A percentile compares a stretch with the other conserved stretches of the same genome.
Evolutionary conservation across 2,113 vertebrate species (phyloP).

Genomic region (Cephalopterus ornatus): DNA sequence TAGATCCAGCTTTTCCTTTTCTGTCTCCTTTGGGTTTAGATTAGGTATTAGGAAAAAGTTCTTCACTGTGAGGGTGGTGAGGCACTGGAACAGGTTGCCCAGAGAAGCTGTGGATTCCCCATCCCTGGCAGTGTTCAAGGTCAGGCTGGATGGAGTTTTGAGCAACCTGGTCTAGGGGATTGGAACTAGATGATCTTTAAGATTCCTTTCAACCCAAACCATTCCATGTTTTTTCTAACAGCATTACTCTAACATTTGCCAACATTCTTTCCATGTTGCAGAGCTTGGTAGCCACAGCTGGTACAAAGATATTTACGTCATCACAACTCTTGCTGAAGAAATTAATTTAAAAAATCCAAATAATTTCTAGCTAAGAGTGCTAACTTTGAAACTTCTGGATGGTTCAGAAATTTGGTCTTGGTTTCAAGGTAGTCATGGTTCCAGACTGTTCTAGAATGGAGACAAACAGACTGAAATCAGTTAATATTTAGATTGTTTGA

Average conservation of each 20-base stretch:
- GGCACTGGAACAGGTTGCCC: neutral
- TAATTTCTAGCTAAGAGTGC: neutral
- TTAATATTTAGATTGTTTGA: neutral
- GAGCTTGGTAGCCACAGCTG: neutral
- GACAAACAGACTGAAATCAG: neutral
- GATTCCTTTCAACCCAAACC: neutral
- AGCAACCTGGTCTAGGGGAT: accelerated
- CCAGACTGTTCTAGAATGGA: neutral
- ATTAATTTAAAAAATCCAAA: neutral
- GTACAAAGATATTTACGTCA: neutral
- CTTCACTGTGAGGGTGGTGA: neutral
- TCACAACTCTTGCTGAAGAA: neutral
- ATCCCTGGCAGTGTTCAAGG: neutral
- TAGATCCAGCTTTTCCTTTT: neutral
- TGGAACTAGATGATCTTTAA: neutral
- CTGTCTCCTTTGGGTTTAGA: neutral
- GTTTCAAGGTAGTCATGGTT: neutral
- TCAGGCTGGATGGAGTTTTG: neutral
- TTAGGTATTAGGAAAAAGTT: neutral
- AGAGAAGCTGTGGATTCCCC: neutral
- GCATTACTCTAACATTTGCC: neutral
- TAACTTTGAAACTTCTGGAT: neutral
- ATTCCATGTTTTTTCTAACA: neutral
- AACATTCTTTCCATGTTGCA: neutral
- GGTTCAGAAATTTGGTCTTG: neutral